phyloP scores from a whole-genome alignment of 1,140 invertebrate genomes.

The Tigriopus japonicus region DNA sequence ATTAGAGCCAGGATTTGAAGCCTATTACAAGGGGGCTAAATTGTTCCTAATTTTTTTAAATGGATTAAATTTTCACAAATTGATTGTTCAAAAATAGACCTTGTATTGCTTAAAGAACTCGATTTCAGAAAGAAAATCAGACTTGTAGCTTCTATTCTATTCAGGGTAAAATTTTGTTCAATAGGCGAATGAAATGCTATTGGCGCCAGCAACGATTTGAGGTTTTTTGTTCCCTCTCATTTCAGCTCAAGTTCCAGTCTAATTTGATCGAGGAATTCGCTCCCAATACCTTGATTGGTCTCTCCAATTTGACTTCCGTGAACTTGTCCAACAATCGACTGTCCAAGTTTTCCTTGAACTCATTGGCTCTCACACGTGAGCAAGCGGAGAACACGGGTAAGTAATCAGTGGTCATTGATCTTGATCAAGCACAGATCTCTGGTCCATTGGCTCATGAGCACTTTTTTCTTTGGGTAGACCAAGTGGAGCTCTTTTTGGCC shows the following conservation, averaged over 20 bases:
- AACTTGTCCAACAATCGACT: background rate
- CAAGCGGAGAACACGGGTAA: background rate
- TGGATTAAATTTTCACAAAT: no score
- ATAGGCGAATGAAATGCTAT: no score
- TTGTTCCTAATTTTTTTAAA: no score
- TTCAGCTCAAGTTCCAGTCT: background rate
- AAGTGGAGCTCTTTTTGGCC: conserved; percentile 69
- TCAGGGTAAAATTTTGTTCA: no score
- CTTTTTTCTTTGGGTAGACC: background rate
- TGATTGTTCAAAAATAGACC: no score
- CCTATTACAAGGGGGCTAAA: no score
- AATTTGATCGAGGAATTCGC: background rate
- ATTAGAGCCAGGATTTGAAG: no score
- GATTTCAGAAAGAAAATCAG: no score
- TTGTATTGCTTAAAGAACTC: no score
- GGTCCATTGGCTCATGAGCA: background rate
- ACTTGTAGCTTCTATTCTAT: no score
- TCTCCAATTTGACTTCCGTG: background rate
- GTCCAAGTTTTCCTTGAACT: background rate
- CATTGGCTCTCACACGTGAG: background rate
- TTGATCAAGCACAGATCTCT: background rate
- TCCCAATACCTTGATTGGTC: background rate
- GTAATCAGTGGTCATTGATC: background rate
- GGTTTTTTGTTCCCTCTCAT: background rate
- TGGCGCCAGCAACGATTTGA: no score